Base-by-base conservation (phyloP, 2,797 vertebrate genomes). In the Meda fulgida region DNA sequence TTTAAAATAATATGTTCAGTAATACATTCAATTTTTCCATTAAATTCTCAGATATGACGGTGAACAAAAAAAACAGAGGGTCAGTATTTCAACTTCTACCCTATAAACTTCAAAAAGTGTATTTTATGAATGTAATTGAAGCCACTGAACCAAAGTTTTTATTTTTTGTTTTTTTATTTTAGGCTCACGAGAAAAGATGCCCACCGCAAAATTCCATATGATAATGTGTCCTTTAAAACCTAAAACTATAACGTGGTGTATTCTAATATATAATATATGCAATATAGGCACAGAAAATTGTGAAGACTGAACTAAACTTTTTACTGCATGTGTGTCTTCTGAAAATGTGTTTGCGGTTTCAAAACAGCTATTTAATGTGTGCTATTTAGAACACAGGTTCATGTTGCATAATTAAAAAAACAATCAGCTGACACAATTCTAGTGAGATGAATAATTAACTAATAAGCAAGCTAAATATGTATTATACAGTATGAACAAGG, bases 131-230 rank as follows among this genome's bases (percentile, higher is more conserved):
- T 36, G 13, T 7, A 82, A 65, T 36, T 0, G 1, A 36, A 36
- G 9, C 0, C 65, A 36, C 23, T 58, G 11, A 31, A 48, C 3
- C 23, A 8, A 34, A 46, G 4, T 38, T 65, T n/a, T 65, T 0
- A 10, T 43, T 1, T 40, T 10, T 40, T 8, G 3, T 43, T 43
- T 4, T 5, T 48, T 16, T 16, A 3, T 66, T 75, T 51, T 11
- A 83, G 81, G 5, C 58, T 83, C 21, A 65, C 9, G 14, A n/a
- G 58, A 83, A 83, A 75, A 75, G 58, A 83, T 29, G 81, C 58
- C 16, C 58, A 65, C 3, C 71, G 40, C 58, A 76, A 76, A 83
- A 3, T 48, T n/a, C 26, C 40, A 11, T 36, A 75, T 29, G 58
- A 71, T 53, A 83, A 76, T 26, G 14, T 63, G 0, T n/a, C 34